These are phyloP conservation scores for Syritta pipiens DNA, from an alignment of 2,888 invertebrate genomes.

Conservation along the genomic window DNA sequence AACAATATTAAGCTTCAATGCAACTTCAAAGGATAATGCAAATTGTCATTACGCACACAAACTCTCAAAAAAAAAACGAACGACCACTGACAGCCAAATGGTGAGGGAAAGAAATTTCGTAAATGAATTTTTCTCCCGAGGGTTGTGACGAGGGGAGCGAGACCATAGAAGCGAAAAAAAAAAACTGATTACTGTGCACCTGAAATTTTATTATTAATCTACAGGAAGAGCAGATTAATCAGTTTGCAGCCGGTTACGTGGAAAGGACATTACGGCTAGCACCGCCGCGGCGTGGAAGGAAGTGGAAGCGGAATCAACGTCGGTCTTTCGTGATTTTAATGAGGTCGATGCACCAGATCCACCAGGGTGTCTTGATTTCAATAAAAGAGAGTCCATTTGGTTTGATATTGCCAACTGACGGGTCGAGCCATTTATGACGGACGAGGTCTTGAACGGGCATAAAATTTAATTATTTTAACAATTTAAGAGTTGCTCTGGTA, in stretches of 20 bases:
- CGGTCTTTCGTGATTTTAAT: background rate
- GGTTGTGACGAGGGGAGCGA: too few relatives aligned
- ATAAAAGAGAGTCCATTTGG: too few relatives aligned
- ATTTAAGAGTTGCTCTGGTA: too few relatives aligned
- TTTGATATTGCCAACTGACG: too few relatives aligned
- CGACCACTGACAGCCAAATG: background rate
- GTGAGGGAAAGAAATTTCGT: slow-evolving; percentile 13
- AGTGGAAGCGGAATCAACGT: background rate
- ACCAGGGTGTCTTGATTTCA: background rate
- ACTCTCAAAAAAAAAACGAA: background rate
- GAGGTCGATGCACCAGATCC: background rate
- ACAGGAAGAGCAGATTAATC: slow-evolving; percentile 25
- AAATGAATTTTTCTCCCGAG: slow-evolving; percentile 1
- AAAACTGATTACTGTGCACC: slow-evolving; percentile 25
- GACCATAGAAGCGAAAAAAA: background rate
- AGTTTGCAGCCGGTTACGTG: background rate
- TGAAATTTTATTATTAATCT: slow-evolving; percentile 30
- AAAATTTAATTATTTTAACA: too few relatives aligned
- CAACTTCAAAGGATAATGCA: slow-evolving; percentile 32
- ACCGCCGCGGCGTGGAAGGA: background rate
- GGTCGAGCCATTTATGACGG: too few relatives aligned
- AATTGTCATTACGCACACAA: slow-evolving; percentile 19
- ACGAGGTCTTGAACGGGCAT: too few relatives aligned
- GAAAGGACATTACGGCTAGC: background rate
- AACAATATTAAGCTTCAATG: slow-evolving; percentile 23